phyloP scores from a whole-genome alignment of 2,888 invertebrate species.

The Carabus problematicus region DNA sequence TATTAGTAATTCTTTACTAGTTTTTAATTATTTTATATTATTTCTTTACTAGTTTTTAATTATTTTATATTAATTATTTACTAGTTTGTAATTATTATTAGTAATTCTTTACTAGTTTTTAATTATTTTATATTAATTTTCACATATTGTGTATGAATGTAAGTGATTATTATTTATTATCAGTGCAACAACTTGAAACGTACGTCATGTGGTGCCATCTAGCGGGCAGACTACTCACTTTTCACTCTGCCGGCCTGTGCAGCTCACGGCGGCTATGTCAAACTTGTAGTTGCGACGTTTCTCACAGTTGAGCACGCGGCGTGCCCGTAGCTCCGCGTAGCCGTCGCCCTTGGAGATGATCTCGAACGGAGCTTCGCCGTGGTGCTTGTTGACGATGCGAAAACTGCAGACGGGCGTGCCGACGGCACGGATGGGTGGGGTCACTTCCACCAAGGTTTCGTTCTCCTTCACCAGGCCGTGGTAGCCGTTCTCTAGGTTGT shows the following conservation, averaged over 20 bases:
- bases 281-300: conserved; percentile 95
- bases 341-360: conserved; percentile 64
- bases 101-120: no score
- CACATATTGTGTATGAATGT: no score
- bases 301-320: conserved; percentile 89
- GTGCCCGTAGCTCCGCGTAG: conserved; percentile 84
- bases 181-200: no score
- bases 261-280: conserved; percentile 92
- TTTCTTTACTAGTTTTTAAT: no score
- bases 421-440: conserved; percentile 86
- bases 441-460: conserved; percentile 90
- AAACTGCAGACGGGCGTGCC: conserved; percentile 82
- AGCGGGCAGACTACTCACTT: no score
- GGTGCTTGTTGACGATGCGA: conserved; percentile 89
- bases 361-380: conserved; percentile 89
- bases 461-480: conserved; percentile 93
- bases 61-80: no score
- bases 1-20: no score
- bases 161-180: no score
- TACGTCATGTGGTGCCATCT: no score
- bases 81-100: no score
- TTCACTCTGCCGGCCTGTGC: conserved; percentile 76
- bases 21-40: no score
- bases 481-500: conserved; percentile 85
- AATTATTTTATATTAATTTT: no score